Evolutionary conservation across 2,888 invertebrate species (phyloP).

Genomic region (Atherix ibis): DNA sequence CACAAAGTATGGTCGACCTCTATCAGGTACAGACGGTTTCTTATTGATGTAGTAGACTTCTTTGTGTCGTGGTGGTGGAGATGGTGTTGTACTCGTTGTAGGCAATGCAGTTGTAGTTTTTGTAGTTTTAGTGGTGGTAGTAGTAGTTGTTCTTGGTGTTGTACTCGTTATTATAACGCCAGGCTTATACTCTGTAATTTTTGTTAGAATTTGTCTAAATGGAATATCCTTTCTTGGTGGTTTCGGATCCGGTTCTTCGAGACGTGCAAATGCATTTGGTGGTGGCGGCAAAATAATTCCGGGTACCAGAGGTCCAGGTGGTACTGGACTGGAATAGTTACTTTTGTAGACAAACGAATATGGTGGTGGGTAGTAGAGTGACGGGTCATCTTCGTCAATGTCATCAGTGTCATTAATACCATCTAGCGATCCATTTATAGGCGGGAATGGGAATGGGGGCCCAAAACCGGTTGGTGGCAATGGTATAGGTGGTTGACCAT

Average conservation of each 20-base stretch:
- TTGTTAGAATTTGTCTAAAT: constrained; percentile 20
- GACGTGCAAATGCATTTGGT: constrained; percentile 66
- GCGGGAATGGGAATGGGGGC: background rate
- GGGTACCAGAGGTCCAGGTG: constrained; percentile 74
- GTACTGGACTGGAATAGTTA: constrained; percentile 58
- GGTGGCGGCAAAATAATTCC: constrained; percentile 80
- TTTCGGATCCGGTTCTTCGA: constrained; percentile 36
- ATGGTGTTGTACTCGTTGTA: constrained; percentile 25
- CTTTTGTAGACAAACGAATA: constrained; percentile 73
- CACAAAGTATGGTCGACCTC: constrained; percentile 6
- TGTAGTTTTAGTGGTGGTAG: constrained; percentile 32
- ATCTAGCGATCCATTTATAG: constrained; percentile 38
- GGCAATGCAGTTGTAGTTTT: constrained; percentile 27
- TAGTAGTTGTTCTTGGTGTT: constrained; percentile 31
- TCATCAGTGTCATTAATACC: constrained; percentile 60
- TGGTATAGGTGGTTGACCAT: constrained; percentile 17
- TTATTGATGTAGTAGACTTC: too few species aligned
- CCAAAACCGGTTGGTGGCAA: constrained; percentile 22
- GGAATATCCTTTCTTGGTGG: constrained; percentile 14
- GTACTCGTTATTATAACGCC: constrained; percentile 18
- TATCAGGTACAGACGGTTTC: too few species aligned
- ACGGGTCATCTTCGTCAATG: constrained; percentile 81
- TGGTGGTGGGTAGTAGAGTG: constrained; percentile 80
- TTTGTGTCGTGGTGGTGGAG: constrained; percentile 20
- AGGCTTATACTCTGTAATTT: constrained; percentile 19